Evolutionary conservation across 2,113 vertebrate genomes (phyloP), one percentile per base, ranked within the genome.

Genomic region (Strix uralensis): DNA sequence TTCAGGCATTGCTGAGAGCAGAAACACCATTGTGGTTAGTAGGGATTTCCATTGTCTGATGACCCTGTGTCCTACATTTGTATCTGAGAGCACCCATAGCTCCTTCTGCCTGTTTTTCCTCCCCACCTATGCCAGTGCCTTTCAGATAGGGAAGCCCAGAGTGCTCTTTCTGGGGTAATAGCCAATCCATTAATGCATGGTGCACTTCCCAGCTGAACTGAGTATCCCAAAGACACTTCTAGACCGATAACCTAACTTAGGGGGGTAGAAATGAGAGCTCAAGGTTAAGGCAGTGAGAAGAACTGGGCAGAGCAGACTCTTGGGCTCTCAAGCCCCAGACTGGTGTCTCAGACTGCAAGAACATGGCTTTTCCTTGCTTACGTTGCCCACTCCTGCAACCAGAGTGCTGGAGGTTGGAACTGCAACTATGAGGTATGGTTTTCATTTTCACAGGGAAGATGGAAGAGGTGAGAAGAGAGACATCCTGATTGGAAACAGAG

Each of bases 401-500:
- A n/a, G 59, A n/a, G 42, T 30, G 40, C 78, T 69, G 71, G 36
- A 78, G 32, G 27, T 8, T 62, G 55, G 21, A 44, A 58, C 59
- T 52, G 72, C 47, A 57, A 40, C 70, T 61, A 8, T 0, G 7
- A 73, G 47, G 32, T 58, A n/a, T 72, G 54, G 54, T 73, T 90
- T 87, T 90, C 25, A 69, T 74, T 90, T 90, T 63, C 86, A 58
- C 29, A 29, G 12, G 46, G 72, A 92, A 83, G 61, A 63, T 65
- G 44, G 66, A 90, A 86, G 61, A 87, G 29, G 66, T 21, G 65
- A 82, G 82, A 86, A 75, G 57, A 81, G 23, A 58, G 22, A 49
- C 54, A 62, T 25, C 55, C 61, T 87, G 49, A 74, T 1, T 79
- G 61, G 44, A 83, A 93, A 75, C n/a, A 44, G 67, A 54, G 78